Evolutionary conservation across 1,140 invertebrate species (phyloP), one percentile per base, ranked within the genome.

Genomic region (Drosophila bocki): DNA sequence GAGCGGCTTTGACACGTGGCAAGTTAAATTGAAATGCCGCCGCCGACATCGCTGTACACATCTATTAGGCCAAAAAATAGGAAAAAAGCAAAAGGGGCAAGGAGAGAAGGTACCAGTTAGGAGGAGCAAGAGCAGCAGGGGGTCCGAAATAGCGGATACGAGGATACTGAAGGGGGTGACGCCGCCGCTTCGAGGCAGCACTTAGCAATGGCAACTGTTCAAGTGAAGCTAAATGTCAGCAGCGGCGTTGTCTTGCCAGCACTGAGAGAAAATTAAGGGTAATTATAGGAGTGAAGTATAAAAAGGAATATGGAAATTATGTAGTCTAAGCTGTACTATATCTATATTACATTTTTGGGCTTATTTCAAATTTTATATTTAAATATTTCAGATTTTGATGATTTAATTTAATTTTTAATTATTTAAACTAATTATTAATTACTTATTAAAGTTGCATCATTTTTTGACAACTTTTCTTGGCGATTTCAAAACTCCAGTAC

Each of bases 11-110:
- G 84, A 88, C 85, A 90, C 84, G 85, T 88, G 84, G 85, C 78
- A 84, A 80, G 77, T 84, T 84, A 84, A 88, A 88, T 88, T 88
- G 85, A 88, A 88, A 90, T 78, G 84, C 84, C 72, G 85, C 84
- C 72, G 84, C 81, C 74, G 78, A 87, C 78, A 78, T 65, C 62
- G 72, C 72, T 90, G 80, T 84, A 88, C 83, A 87, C 79, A 84
- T 80, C 74, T 81, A 90, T 90, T 88, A 88, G 80, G 77, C 68
- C 45, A 37, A 64, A 39, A 29, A 39, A 37, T 15, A 54, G 13
- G 19, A 11, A 56, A n/a, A 39, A 39, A 15, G 7, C 13, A 11
- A n/a, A 8, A 22, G 8, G 48, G 17, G 17, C 2, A 37, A 11
- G 0, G 17, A 13, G 47, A 29, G 32, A 45, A 44, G 37, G 37